Evolutionary conservation across 2,888 invertebrate species (phyloP).

Genomic region (Gnatocerus cornutus): DNA sequence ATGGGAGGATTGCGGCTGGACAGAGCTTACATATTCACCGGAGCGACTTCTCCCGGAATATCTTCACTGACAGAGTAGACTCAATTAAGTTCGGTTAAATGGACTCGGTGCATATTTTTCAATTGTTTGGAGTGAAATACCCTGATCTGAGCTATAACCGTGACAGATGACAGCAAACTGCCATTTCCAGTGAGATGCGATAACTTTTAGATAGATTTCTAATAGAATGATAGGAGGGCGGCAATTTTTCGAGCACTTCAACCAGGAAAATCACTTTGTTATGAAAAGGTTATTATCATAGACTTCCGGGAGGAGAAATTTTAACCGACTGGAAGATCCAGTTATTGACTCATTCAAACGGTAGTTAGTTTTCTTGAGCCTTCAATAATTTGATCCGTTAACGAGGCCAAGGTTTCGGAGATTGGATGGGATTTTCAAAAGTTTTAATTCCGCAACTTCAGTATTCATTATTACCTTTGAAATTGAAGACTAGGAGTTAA

Average conservation of each 20-base stretch:
- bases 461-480: too few relatives aligned
- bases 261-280: constrained; percentile 6
- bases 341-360: too few relatives aligned
- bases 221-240: constrained; percentile 11
- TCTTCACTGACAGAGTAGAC: constrained; percentile 4
- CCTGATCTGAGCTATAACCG: constrained; percentile 1
- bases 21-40: constrained; percentile 34
- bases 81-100: not conserved
- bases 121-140: not conserved
- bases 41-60: not conserved
- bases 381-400: too few relatives aligned
- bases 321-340: not conserved
- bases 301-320: not conserved
- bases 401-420: too few relatives aligned
- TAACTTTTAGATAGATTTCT: constrained; percentile 6
- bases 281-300: constrained; percentile 21
- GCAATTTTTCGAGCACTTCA: constrained; percentile 8
- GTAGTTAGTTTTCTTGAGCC: too few relatives aligned
- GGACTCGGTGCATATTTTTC: not conserved
- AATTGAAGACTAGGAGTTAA: too few relatives aligned
- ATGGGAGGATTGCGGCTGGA: constrained; percentile 34
- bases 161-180: constrained; percentile 6
- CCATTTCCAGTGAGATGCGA: constrained; percentile 12
- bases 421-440: too few relatives aligned
- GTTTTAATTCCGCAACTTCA: too few relatives aligned